Evolutionary conservation across 2,888 invertebrate species (phyloP), one percentile per base, ranked within the genome.

Genomic region (Sclerodermus sp.): DNA sequence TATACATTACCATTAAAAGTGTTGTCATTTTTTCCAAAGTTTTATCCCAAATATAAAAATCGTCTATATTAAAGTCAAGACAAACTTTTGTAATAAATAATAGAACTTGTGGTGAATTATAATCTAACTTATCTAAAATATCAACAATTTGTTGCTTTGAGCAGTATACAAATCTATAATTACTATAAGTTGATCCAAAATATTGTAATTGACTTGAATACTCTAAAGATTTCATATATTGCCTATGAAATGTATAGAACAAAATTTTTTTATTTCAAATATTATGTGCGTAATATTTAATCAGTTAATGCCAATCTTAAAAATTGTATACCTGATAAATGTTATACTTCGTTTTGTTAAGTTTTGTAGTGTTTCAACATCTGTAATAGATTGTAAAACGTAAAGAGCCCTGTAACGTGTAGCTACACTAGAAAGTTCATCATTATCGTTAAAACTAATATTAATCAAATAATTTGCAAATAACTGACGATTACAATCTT

Each of bases 141-240:
- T 67, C 62, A 5, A 68, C 62, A 3, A 76, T 55, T 51, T 73
- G 67, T 1, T 51, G 42, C 50, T 74, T 76, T 2, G 66, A 59
- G 48, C 63, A 62, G 9, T 15, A 50, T 38, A 73, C 67, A 49
- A 79, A 78, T 42, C 70, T 64, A 10, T 47, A 55, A 23, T 70
- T 50, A n/a, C 62, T 73, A 48, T 76, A 78, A 16, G 60, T 60
- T 31, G 78, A 55, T 23, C 78, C 78, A 15, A 76, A 60, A 29
- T 60, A 66, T 58, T 79, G 76, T 30, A 79, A 51, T 60, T 73
- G 74, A 18, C 66, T 64, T 14, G 77, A 51, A 49, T 78, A 78
- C 45, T 68, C 64, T 47, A 79, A 58, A 30, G 66, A 59, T 50
- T 70, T 70, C 61, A 74, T 69, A 32, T 73, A 65, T 30, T 66